Evolutionary conservation across 2,888 invertebrate species (phyloP).

Genomic region (Troglohyphantes excavatus): DNA sequence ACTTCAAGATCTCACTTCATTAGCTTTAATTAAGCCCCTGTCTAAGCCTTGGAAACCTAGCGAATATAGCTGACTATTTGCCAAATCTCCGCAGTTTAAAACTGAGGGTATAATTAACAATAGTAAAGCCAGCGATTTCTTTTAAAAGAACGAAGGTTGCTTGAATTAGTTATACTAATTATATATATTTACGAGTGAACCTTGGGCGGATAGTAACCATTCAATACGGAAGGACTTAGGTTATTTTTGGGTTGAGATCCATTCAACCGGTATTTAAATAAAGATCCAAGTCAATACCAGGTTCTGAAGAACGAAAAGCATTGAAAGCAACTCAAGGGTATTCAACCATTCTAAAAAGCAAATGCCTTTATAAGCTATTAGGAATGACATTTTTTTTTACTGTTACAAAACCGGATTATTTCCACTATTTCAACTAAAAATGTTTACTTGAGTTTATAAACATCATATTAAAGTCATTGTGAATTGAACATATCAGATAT

Average conservation of each 20-base stretch:
- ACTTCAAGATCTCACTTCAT: slow-evolving; percentile 10
- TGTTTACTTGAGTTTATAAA: no score
- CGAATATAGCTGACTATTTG: not conserved
- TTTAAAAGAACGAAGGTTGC: not conserved
- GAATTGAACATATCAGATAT: no score
- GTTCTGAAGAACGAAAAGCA: no score
- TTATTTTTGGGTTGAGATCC: not conserved
- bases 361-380: no score
- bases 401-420: no score
- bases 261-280: no score
- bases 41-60: not conserved
- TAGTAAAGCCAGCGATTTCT: not conserved
- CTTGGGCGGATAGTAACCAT: not conserved
- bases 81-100: not conserved
- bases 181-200: not conserved
- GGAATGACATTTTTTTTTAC: no score
- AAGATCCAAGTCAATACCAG: no score
- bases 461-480: no score
- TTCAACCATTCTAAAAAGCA: no score
- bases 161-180: not conserved
- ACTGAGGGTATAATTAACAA: not conserved
- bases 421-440: no score
- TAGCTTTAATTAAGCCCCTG: slow-evolving; percentile 26
- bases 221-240: not conserved
- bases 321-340: no score